phyloP scores from a whole-genome alignment of 2,113 vertebrate species.

The Galeopterus variegatus region DNA sequence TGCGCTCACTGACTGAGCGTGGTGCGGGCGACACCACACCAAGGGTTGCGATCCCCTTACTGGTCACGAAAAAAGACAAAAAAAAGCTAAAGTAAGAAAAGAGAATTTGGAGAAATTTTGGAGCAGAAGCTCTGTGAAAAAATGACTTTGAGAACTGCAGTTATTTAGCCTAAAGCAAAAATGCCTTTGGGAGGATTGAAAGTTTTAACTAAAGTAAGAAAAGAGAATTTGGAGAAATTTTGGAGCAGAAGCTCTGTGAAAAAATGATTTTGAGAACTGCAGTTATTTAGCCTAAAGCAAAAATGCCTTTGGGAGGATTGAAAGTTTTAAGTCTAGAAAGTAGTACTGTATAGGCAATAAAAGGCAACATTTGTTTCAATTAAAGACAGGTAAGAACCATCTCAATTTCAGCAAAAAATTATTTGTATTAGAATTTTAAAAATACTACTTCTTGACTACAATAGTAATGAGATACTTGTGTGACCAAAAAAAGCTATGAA shows the following conservation, averaged over 20 bases:
- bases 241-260: background rate
- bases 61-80: no score
- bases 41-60: no score
- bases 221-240: background rate
- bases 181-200: background rate
- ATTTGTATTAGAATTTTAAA: background rate
- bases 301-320: background rate
- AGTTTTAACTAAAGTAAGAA: background rate
- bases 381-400: background rate
- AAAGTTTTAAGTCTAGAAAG: background rate
- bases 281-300: slow-evolving; percentile 45
- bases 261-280: background rate
- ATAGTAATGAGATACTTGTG: background rate
- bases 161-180: slow-evolving; percentile 53
- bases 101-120: background rate
- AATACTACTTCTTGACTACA: background rate
- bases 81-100: background rate
- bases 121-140: background rate
- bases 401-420: background rate
- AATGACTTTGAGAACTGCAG: background rate
- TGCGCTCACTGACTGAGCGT: no score
- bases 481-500: background rate
- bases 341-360: background rate
- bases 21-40: no score
- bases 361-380: background rate